Evolutionary conservation across 2,797 vertebrate species (phyloP), one percentile per base, ranked within the genome.

Genomic region (Pempheris klunzingeri): DNA sequence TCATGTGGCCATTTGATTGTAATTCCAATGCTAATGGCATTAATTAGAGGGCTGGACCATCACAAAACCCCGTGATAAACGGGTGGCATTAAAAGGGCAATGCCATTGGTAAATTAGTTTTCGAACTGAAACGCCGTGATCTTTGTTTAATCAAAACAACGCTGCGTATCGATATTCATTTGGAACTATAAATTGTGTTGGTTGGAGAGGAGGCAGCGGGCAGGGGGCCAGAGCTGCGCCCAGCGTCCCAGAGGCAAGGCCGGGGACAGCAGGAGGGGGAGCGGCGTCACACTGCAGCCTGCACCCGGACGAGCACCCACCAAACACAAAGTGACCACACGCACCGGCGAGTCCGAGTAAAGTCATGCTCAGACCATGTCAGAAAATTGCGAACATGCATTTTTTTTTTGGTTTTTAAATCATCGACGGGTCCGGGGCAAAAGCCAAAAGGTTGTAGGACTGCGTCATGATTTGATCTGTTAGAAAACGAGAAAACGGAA

Each of bases 1-100:
- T 92, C 74, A 89, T 89, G 84, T 83, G 46, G 73, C 77, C 72
- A 83, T 87, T 87, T 87, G 78, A 85, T 82, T 90, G 84, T 84
- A 88, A 87, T 88, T 91, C 85, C 75, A 81, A 78, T 67, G 77
- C 80, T 71, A 84, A 88, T 91, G 57, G 80, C 55, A 78, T 89
- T 88, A 89, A 89, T 88, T 81, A 88, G 74, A 87, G 77, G 82
- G 68, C 46, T 58, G 59, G 58, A 53, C 73, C 71, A 67, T 80
- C 36, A 71, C 53, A 73, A 71, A 72, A 50, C 44, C 6, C 63
- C 55, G 69, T 80, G 70, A 76, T 71, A 87, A 78, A 88, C 67
- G 80, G 63, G 70, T 82, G 74, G 63, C 67, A 82, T 68, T 65
- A 81, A 49, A 74, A 87, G 61, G 81, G 73, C 47, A 63, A 72